A percentile compares a stretch with the other conserved stretches of the same genome.
phyloP scores from a whole-genome alignment of 2,113 vertebrate species.

The Lamprologus callipterus region DNA sequence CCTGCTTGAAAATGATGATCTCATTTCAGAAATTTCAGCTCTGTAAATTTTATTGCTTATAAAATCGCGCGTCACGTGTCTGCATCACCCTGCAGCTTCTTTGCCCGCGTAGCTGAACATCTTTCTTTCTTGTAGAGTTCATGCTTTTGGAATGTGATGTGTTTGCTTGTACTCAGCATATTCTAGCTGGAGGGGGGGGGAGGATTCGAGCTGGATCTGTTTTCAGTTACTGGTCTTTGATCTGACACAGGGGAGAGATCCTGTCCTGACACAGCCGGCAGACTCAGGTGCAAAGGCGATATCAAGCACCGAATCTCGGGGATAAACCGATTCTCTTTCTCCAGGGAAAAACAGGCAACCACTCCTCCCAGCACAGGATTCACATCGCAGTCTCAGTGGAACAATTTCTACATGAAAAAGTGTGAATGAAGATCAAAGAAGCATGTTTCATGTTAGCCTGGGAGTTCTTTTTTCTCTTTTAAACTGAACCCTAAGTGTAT shows the following conservation, averaged over 20 bases:
- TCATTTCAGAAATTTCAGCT: background rate
- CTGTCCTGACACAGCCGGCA: background rate
- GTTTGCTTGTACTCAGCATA: slow-evolving; percentile 40
- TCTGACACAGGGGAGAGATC: background rate
- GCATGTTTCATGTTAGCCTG: background rate
- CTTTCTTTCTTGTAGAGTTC: background rate
- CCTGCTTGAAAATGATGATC: background rate
- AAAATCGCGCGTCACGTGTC: background rate
- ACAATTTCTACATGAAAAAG: background rate
- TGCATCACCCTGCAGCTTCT: background rate
- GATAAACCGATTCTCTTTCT: background rate
- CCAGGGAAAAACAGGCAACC: background rate
- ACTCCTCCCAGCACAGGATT: background rate
- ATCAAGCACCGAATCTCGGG: background rate
- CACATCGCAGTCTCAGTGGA: background rate
- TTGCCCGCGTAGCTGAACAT: background rate
- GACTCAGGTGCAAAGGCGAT: background rate
- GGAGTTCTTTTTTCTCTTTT: background rate
- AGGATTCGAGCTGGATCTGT: slow-evolving; percentile 23
- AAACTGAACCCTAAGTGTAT: background rate
- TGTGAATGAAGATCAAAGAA: background rate
- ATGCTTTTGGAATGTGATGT: slow-evolving; percentile 33
- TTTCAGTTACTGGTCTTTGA: slow-evolving; percentile 46
- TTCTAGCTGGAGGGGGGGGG: background rate
- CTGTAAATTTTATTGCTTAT: background rate